Conservation (phyloP, 1,140 invertebrate species). For the Lordiphosa mommai region DNA sequence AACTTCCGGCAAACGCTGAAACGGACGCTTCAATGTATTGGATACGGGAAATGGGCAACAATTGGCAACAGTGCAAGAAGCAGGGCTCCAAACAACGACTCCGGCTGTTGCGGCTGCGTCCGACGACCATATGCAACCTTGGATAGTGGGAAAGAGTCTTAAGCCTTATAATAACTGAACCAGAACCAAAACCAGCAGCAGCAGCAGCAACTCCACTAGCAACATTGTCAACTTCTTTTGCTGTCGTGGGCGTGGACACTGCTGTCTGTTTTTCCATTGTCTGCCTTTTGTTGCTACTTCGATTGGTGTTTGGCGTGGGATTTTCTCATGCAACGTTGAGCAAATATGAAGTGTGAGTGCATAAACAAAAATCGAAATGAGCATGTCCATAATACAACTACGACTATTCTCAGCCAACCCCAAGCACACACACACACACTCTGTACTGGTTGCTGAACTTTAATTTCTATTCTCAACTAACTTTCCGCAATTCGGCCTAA, state of each 20-base stretch:
- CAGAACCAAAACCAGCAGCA: conserved; percentile 25
- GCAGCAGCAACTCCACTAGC: conserved; percentile 10
- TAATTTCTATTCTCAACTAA: too few relatives aligned
- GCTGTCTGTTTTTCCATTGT: background rate
- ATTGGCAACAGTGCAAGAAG: conserved; percentile 62
- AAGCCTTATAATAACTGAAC: conserved; percentile 55
- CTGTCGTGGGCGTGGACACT: conserved; percentile 5
- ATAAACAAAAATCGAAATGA: conserved; percentile 29
- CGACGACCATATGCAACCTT: background rate
- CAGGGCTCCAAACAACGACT: background rate
- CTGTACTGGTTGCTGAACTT: background rate
- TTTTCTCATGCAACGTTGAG: conserved; percentile 44
- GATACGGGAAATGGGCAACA: conserved; percentile 71
- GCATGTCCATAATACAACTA: conserved; percentile 7
- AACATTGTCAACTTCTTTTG: conserved; percentile 26
- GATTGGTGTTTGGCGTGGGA: conserved; percentile 11
- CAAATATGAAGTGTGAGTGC: conserved; percentile 43
- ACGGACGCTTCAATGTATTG: conserved; percentile 76
- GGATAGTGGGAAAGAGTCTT: conserved; percentile 37
- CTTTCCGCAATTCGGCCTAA: background rate
- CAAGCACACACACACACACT: conserved; percentile 8
- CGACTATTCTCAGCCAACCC: conserved; percentile 3
- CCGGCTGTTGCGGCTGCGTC: conserved; percentile 11
- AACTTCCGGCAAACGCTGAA: conserved; percentile 73
- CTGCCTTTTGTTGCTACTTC: background rate